Base-by-base conservation (phyloP, 2,888 invertebrate species). In the Sisyra terminalis region DNA sequence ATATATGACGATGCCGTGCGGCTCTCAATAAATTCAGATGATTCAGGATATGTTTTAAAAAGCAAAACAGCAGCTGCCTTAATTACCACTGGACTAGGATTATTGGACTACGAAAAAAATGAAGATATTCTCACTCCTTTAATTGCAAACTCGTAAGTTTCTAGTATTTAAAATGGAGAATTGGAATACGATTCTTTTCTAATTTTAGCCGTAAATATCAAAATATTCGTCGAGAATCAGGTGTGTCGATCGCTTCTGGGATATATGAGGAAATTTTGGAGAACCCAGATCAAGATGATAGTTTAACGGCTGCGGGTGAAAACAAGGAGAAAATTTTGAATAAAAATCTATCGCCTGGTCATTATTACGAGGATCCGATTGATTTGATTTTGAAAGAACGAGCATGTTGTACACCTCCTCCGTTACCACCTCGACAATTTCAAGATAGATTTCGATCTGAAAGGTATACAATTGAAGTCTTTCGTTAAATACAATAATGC, bases 221-320 rank as follows among this genome's bases (percentile, higher is more conserved):
- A 42, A 29, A 40, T n/a, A 55, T 61, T 0, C 67, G 72, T 1
- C 66, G 71, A 4, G 60, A 64, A 46, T 78, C 78, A 0, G 65
- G 71, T 17, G 61, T 67, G 36, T 78, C 78, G 1, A 53, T 73
- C 3, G 68, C 74, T 14, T 77, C 77, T 1, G 78, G 78, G 35
- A 73, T 78, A 49, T 78, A 78, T 57, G 78, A 78, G 53, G 78
- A 78, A 60, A 78, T 78, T 47, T 58, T 69, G 1, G 77, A 76
- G 6, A 51, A 53, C 14, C 49, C 43, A 6, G 35, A 47, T 10
- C 40, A 24, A 24, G 7, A 24, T 5, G 40, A 6, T 13, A 32
- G 13, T 46, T 44, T 18, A 46, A 40, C 8, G 40, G 37, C 5
- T 32, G 44, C 2, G 41, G 38, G 16, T 46, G 48, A 37, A 18